A percentile compares a stretch with the other conserved stretches of the same genome.
Evolutionary conservation across 2,797 vertebrate genomes (phyloP).

Genomic region (Poeciliopsis gracilis): DNA sequence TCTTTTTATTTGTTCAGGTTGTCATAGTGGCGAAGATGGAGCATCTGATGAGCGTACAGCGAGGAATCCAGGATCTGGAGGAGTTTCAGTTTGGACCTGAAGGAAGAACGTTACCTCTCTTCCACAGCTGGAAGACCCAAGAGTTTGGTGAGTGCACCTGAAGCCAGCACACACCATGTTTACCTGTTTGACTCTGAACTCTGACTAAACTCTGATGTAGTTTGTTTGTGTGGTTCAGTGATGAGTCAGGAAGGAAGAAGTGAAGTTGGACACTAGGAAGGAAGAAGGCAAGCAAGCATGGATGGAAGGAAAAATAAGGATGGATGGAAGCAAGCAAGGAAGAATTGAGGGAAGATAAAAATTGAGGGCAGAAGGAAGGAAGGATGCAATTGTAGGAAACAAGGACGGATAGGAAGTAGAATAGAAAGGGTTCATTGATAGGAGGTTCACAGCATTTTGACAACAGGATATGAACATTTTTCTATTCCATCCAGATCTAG

Average conservation of each 20-base stretch:
- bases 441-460: not conserved
- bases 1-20: constrained; percentile 67
- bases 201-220: not conserved
- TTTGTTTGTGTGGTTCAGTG: not conserved
- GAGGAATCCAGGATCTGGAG: constrained; percentile 88
- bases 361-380: not conserved
- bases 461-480: not conserved
- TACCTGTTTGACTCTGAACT: not conserved
- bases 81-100: constrained; percentile 78
- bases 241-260: not conserved
- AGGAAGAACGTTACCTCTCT: constrained; percentile 75
- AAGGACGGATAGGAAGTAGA: not conserved
- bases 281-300: not conserved
- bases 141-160: constrained; percentile 83
- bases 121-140: constrained; percentile 88
- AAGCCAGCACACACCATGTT: not conserved
- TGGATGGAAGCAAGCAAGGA: not conserved
- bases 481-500: not conserved
- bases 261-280: not conserved
- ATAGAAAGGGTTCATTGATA: not conserved
- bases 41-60: constrained; percentile 84
- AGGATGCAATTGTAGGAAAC: not conserved
- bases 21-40: constrained; percentile 90
- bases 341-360: not conserved
- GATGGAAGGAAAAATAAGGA: not conserved